Percentiles rank a stretch among this genome's conserved stretches.
Conservation (phyloP, 2,888 invertebrate species). For the Nymphalis c-album region DNA sequence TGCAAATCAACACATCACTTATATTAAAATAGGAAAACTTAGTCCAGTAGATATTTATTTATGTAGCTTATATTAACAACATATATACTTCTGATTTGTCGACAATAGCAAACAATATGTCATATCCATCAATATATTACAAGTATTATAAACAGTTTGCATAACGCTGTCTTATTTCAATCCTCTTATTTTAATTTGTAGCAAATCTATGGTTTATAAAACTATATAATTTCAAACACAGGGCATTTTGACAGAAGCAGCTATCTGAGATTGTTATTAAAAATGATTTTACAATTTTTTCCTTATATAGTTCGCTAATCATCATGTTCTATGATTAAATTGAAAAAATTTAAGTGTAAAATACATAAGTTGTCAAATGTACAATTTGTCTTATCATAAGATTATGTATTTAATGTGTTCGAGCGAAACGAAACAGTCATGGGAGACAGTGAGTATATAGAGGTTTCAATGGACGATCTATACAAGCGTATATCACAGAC, state of each 20-base stretch:
- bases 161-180: constrained; percentile 38
- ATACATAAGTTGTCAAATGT: constrained; percentile 43
- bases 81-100: constrained; percentile 28
- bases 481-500: constrained; percentile 79
- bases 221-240: constrained; percentile 40
- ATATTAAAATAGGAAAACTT: constrained; percentile 36
- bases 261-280: constrained; percentile 39
- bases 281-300: constrained; percentile 39
- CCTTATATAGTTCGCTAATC: constrained; percentile 43
- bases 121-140: constrained; percentile 39
- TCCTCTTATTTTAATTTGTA: constrained; percentile 40
- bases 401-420: constrained; percentile 36
- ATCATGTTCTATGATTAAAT: constrained; percentile 44
- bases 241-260: constrained; percentile 35
- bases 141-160: constrained; percentile 40
- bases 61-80: constrained; percentile 32
- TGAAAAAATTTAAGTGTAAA: constrained; percentile 45
- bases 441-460: constrained; percentile 38
- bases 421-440: constrained; percentile 40
- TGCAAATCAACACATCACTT: constrained; percentile 31
- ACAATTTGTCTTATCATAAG: constrained; percentile 38
- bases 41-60: constrained; percentile 32
- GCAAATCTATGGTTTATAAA: constrained; percentile 43
- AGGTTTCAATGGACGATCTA: constrained; percentile 70
- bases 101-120: constrained; percentile 26